Conservation (phyloP, 2,113 vertebrate genomes). For the Rhinolophus sinicus region DNA sequence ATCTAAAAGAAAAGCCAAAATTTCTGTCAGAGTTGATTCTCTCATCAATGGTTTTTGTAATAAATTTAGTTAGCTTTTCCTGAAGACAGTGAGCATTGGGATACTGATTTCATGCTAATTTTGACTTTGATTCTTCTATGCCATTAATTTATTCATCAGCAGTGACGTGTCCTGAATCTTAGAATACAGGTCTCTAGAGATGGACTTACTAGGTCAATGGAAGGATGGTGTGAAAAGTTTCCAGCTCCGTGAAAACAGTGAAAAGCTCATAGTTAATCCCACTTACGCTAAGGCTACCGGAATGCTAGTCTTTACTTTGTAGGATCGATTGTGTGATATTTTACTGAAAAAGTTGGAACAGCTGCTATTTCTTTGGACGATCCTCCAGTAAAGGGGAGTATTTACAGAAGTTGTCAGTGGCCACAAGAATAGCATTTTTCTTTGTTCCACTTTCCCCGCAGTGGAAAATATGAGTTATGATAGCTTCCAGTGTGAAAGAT, state of each 20-base stretch:
- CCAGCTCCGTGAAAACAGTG: neutral
- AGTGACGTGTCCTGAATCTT: constrained; percentile 42
- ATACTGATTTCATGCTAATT: constrained; percentile 74
- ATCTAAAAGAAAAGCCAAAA: neutral
- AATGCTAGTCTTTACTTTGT: neutral
- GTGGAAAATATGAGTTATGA: neutral
- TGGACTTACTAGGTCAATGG: constrained; percentile 19
- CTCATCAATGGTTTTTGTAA: neutral
- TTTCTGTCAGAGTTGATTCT: constrained; percentile 14
- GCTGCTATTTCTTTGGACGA: neutral
- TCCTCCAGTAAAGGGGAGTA: neutral
- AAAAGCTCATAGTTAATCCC: neutral
- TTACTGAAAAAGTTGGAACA: neutral
- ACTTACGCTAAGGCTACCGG: neutral
- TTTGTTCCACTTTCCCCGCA: neutral
- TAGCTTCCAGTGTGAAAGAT: neutral
- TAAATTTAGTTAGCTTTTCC: constrained; percentile 57
- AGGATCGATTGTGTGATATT: neutral
- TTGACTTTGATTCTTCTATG: constrained; percentile 69
- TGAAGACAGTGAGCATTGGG: constrained; percentile 46
- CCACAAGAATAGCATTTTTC: neutral
- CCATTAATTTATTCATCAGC: constrained; percentile 73
- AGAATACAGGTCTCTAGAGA: constrained; percentile 51
- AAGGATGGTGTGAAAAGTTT: constrained; percentile 21
- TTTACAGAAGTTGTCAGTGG: neutral